These are phyloP conservation scores for Drosophila simulans DNA, from an alignment of 1,140 invertebrate genomes.

Conservation along the genomic window DNA sequence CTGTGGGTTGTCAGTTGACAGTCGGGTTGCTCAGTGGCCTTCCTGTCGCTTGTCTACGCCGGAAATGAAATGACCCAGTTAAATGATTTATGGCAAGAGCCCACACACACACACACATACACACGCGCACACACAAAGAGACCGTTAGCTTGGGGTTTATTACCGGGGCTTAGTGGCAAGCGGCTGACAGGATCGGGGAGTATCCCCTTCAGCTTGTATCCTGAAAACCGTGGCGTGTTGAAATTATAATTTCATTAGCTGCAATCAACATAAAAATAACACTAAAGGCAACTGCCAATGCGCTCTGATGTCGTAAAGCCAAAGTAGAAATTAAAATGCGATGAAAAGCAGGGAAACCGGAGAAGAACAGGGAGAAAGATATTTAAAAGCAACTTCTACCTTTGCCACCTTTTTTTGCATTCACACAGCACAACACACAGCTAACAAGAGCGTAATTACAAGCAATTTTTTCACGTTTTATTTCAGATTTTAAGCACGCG, in stretches of 20 bases:
- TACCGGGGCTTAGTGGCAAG: constrained; percentile 49
- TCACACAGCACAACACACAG: constrained; percentile 28
- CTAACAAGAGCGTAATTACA: constrained; percentile 74
- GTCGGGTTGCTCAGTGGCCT: constrained; percentile 58
- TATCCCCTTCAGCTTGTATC: neutral
- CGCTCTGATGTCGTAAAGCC: constrained; percentile 78
- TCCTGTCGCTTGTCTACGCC: constrained; percentile 71
- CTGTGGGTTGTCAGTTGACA: constrained; percentile 62
- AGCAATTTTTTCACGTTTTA: constrained; percentile 81
- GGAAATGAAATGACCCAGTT: constrained; percentile 83
- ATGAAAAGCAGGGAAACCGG: constrained; percentile 5
- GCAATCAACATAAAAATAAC: constrained; percentile 82
- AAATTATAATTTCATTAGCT: constrained; percentile 83
- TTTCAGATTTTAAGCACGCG: constrained; percentile 78
- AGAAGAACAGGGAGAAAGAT: constrained; percentile 23
- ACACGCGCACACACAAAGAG: neutral
- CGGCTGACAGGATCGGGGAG: constrained; percentile 27
- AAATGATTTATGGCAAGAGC: constrained; percentile 72
- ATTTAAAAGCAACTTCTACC: constrained; percentile 72
- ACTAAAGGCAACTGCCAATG: constrained; percentile 72
- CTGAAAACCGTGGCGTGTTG: constrained; percentile 53
- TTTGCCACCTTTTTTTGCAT: constrained; percentile 69
- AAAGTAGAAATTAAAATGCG: constrained; percentile 70
- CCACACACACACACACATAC: constrained; percentile 7
- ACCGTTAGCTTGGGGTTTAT: constrained; percentile 34